Conservation (phyloP, 2,797 vertebrate genomes). For the Notamacropus eugenii region DNA sequence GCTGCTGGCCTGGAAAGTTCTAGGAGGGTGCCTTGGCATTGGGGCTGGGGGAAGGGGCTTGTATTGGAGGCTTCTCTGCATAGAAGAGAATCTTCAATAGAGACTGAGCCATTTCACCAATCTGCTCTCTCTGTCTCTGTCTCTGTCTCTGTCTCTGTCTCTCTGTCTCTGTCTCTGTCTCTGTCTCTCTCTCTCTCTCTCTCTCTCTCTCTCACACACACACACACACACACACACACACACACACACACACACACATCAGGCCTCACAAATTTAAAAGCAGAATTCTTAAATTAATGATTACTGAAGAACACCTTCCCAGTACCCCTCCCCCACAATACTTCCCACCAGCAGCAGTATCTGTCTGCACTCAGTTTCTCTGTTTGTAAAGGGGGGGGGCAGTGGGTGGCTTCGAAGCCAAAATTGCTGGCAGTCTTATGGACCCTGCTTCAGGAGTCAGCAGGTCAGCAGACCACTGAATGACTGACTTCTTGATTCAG, state of each 20-base stretch:
- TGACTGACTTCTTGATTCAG: conserved; percentile 25
- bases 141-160: too few relatives aligned
- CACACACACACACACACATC: not conserved
- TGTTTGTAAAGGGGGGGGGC: not conserved
- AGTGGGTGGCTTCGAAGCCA: not conserved
- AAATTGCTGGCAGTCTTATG: not conserved
- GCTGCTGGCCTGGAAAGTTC: not conserved
- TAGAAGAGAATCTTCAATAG: not conserved
- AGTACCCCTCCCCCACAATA: not conserved
- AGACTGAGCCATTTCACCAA: not conserved
- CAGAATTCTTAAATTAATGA: not conserved
- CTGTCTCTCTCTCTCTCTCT: not conserved
- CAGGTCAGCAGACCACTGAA: not conserved
- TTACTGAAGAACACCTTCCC: not conserved
- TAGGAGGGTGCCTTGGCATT: not conserved
- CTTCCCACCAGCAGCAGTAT: not conserved
- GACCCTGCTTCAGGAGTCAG: not conserved
- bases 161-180: not conserved
- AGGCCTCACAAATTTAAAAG: not conserved
- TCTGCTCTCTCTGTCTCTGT: not conserved
- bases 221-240: too few relatives aligned
- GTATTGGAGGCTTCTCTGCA: not conserved
- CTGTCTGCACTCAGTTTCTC: not conserved
- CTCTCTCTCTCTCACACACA: too few relatives aligned
- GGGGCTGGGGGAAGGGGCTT: not conserved